Evolutionary conservation across 2,888 invertebrate species (phyloP), one percentile per base, ranked within the genome.

Genomic region (Priocnemis perturbator): DNA sequence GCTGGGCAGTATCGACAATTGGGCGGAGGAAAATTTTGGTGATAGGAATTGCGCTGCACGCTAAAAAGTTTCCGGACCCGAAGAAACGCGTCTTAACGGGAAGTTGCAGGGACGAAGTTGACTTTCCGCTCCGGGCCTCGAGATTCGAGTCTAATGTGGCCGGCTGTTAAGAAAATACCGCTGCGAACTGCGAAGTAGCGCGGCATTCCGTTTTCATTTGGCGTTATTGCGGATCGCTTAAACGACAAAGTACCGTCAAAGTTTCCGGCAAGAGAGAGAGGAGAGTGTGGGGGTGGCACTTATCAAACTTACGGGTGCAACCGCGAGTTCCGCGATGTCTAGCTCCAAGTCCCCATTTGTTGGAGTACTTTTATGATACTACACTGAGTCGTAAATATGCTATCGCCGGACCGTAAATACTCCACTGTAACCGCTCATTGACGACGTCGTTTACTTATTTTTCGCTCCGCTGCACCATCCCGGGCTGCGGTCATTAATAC

Each of bases 281-380:
- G 11, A 15, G 30, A 9, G 14, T 3, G 9, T 15, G 19, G 14
- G 21, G 45, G 26, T n/a, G 11, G 37, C 48, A 57, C 57, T 61
- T 64, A 70, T 64, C 48, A 68, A 75, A 78, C 69, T 78, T 75
- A 78, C 75, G 60, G 37, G 53, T 3, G 57, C 67, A 37, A 37
- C 30, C 58, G 44, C 37, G 37, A 37, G 4, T 67, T 68, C 63
- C 59, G 30, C 58, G 57, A 50, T 70, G 64, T 62, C 67, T 37
- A 37, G 26, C 37, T 7, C 37, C 7, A 11, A 37, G 7, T 9
- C 7, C 2, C 53, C 7, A 21, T 50, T 70, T 48, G 23, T 30
- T 21, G 44, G 45, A 19, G 3, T 47, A 50, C 59, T 60, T 78
- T 78, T 70, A 74, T 60, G 60, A 50, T 47, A 45, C 52, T 11